Base-by-base conservation (phyloP, 1,140 invertebrate genomes). In the Ericerus pela region DNA sequence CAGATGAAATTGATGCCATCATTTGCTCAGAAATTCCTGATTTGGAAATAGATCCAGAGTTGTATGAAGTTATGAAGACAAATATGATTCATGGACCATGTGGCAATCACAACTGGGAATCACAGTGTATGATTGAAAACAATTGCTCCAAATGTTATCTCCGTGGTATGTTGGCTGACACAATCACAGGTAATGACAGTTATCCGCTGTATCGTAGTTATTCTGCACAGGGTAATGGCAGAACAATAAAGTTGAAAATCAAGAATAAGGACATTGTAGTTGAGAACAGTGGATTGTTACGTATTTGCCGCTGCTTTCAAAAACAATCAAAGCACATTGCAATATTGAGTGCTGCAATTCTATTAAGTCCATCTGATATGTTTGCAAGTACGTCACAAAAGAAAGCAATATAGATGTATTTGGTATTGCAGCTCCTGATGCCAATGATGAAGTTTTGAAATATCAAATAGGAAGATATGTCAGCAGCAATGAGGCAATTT, bases 1-100 rank as follows among this genome's bases (percentile, higher is more conserved):
- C 56, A 58, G 26, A 53, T 53, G 38, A 54, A 62, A 71, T 74
- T 57, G 73, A 77, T 67, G 55, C 66, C 28, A 61, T 75, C 5
- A 73, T 77, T 58, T 73, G 58, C 53, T 75, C 73, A 1, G 74
- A 78, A 70, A 70, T 79, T 58, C 74, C 76, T 36, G 67, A 76
- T 70, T 37, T 41, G 41, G 30, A 61, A 38, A 62, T 28, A 47
- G 69, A 77, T 66, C 68, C 63, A 59, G 20, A 57, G 27, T 59
- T 76, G 30, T 66, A 64, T 68, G 66, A 69, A 31, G 63, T 69
- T 58, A 63, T 74, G 33, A 69, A 43, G 3, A 69, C 53, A 56
- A 68, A 72, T 56, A 75, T 75, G 74, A 72, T 76, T 58, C 74
- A 78, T 69, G 74, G 75, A 24, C 74, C 73, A 53, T 78, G 73